Evolutionary conservation across 1,140 invertebrate genomes (phyloP), one percentile per base, ranked within the genome.

Genomic region (Eupristina koningsbergeri): DNA sequence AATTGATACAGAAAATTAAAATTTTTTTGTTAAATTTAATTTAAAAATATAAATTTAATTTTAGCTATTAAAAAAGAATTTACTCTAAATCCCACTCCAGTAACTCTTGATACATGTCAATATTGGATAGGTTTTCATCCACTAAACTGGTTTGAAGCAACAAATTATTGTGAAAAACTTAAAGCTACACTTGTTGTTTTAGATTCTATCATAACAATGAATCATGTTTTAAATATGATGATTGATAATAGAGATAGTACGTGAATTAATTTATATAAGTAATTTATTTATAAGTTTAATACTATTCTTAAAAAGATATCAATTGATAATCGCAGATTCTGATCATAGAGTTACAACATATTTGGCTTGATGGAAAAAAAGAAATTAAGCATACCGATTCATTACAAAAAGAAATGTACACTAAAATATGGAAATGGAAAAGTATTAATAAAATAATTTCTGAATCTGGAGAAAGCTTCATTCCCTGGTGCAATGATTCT

Each of bases 121-220:
- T 87, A 87, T 75, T 86, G 83, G 85, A 85, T 87, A 26, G 82
- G 84, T 75, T 64, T 86, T 22, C 29, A 85, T 61, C 81, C 75
- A 8, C 3, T 83, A 45, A 71, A 76, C 0, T 86, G 84, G 85
- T 36, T 76, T 8, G 64, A 86, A 31, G 85, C 86, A 11, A 79
- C 50, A 17, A 3, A 58, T 64, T 73, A 83, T 26, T 87, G 87
- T 61, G 34, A 36, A 31, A 34, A 69, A 9, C 29, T 86, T 1
- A 86, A 86, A 77, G 74, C 84, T 15, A 84, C 85, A 3, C 73
- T 87, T 0, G 80, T 86, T 7, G 47, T 83, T 74, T 61, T 87
- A n/a, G 85, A 86, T 83, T 87, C 86, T 22, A 8, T 77, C 7
- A 75, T 26, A 85, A 86, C 73, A 15, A 77, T 87, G 19, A 75